Percentiles rank a stretch among this genome's conserved stretches.
These are phyloP conservation scores for Dendrolimus punctatus DNA, from an alignment of 1,140 invertebrate species.

Conservation along the genomic window DNA sequence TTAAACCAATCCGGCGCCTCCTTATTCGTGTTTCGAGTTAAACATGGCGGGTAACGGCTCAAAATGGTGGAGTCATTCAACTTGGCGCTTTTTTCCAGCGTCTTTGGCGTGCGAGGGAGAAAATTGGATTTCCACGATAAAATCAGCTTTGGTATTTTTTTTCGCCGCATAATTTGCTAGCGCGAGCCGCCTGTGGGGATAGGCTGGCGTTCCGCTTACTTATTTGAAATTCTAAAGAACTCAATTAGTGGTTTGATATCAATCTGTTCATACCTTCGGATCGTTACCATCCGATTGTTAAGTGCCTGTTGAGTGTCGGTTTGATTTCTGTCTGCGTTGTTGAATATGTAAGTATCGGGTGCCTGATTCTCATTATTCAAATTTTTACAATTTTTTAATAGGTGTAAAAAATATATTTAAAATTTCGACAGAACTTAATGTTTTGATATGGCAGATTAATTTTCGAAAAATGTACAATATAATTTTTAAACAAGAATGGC, in stretches of 20 bases:
- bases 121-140: slow-evolving; percentile 69
- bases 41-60: slow-evolving; percentile 58
- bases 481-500: too few relatives aligned
- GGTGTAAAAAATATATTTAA: too few relatives aligned
- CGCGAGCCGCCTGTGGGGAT: slow-evolving; percentile 25
- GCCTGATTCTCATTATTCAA: too few relatives aligned
- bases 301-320: too few relatives aligned
- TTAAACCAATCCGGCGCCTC: slow-evolving; percentile 69
- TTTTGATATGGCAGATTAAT: too few relatives aligned
- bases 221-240: slow-evolving; percentile 60
- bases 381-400: too few relatives aligned
- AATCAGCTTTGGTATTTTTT: slow-evolving; percentile 50
- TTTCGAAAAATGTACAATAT: too few relatives aligned
- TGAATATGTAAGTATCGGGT: too few relatives aligned
- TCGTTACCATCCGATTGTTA: slow-evolving; percentile 8
- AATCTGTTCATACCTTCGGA: slow-evolving; percentile 14
- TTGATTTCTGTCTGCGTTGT: too few relatives aligned
- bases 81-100: slow-evolving; percentile 65
- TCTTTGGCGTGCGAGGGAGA: slow-evolving; percentile 64
- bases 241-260: slow-evolving; percentile 44
- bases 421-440: too few relatives aligned
- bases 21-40: slow-evolving; percentile 64
- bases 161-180: slow-evolving; percentile 50
- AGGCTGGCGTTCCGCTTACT: slow-evolving; percentile 42
- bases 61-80: slow-evolving; percentile 66